Evolutionary conservation across 2,113 vertebrate species (phyloP).

Genomic region (Oostethus manadensis): DNA sequence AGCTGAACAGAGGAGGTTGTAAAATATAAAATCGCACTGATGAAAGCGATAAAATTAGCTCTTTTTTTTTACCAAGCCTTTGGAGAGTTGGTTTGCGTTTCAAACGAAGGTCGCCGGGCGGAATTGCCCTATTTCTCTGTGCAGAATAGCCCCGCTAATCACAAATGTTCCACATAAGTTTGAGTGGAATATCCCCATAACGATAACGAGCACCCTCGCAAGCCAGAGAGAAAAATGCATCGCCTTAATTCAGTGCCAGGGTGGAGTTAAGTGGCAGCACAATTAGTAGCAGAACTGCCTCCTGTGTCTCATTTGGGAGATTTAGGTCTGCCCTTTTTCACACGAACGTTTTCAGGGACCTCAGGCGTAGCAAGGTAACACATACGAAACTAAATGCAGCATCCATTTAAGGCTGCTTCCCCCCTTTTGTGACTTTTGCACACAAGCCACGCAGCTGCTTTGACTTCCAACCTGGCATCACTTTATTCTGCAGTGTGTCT

Average conservation of each 20-base stretch:
- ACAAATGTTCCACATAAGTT: constrained; percentile 65
- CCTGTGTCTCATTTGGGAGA: constrained; percentile 22
- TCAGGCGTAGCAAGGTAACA: neutral
- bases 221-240: constrained; percentile 25
- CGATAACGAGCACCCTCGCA: constrained; percentile 50
- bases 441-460: neutral
- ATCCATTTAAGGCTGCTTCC: constrained; percentile 14
- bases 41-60: constrained; percentile 69
- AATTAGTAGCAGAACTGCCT: constrained; percentile 11
- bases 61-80: constrained; percentile 42
- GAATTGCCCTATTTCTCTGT: constrained; percentile 61
- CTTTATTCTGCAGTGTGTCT: too few relatives aligned
- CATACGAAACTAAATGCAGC: constrained; percentile 12
- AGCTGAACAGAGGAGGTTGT: constrained; percentile 41
- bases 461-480: neutral
- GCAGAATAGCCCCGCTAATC: constrained; percentile 55
- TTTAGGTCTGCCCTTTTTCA: constrained; percentile 14
- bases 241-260: constrained; percentile 33
- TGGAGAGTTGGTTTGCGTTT: constrained; percentile 58
- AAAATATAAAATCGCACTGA: constrained; percentile 57
- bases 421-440: constrained; percentile 2
- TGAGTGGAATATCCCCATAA: constrained; percentile 38
- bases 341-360: constrained; percentile 9
- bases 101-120: constrained; percentile 64
- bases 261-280: constrained; percentile 11